Evolutionary conservation across 2,113 vertebrate genomes (phyloP).

Genomic region (Sceloporus tristichus): DNA sequence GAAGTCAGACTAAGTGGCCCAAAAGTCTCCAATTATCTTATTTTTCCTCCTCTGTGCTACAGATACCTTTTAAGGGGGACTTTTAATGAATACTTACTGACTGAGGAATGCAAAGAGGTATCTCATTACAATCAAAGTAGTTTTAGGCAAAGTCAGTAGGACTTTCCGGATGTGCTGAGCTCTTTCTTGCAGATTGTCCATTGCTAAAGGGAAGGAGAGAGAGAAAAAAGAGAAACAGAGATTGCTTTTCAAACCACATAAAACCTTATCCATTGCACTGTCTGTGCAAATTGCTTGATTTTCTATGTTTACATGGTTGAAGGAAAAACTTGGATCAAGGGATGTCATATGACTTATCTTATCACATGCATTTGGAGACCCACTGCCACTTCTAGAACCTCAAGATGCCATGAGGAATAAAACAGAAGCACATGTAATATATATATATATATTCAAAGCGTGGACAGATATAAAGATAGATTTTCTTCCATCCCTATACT

Average conservation of each 20-base stretch:
- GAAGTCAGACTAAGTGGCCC: not conserved
- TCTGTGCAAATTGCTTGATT: not conserved
- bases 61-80: not conserved
- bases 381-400: not conserved
- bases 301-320: not conserved
- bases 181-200: conserved; percentile 94
- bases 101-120: conserved; percentile 97
- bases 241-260: conserved; percentile 26
- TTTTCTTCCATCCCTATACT: not conserved
- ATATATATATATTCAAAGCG: not conserved
- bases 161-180: conserved; percentile 92
- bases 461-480: too few species aligned
- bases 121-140: conserved; percentile 96
- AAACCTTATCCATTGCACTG: not conserved
- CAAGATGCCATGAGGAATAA: not conserved
- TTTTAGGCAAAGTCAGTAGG: conserved; percentile 87
- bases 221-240: conserved; percentile 16
- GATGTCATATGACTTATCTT: not conserved
- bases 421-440: not conserved
- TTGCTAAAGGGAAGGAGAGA: conserved; percentile 80
- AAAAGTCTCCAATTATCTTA: not conserved
- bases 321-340: not conserved
- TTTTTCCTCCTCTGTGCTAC: not conserved
- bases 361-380: not conserved
- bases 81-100: conserved; percentile 88